Conservation (phyloP, 2,888 invertebrate species). For the Melanotus villosus region DNA sequence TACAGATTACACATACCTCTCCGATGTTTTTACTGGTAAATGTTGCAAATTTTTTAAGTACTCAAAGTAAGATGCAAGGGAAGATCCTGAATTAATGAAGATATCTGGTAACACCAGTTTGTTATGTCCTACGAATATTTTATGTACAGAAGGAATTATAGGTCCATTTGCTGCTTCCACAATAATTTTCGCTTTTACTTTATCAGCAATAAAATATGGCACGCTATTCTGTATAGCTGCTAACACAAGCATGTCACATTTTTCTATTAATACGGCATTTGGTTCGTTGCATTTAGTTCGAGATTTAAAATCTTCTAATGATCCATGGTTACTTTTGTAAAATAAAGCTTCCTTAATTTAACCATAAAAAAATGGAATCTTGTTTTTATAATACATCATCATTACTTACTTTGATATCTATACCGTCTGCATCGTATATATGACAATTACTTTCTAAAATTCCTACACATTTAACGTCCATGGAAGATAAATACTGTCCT, state of each 20-base stretch:
- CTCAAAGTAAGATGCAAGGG: conserved; percentile 62
- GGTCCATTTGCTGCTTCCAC: conserved; percentile 64
- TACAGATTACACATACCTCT: conserved; percentile 14
- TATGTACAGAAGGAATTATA: conserved; percentile 63
- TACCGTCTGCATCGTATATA: conserved; percentile 60
- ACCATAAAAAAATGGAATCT: not conserved
- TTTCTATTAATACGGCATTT: conserved; percentile 56
- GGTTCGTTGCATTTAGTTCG: conserved; percentile 51
- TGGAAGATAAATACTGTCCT: conserved; percentile 54
- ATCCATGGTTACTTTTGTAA: conserved; percentile 55
- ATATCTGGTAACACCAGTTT: conserved; percentile 65
- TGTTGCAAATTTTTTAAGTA: conserved; percentile 56
- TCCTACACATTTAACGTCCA: conserved; percentile 63
- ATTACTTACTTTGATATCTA: conserved; percentile 56
- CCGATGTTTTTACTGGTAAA: conserved; percentile 1
- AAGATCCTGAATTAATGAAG: conserved; percentile 60
- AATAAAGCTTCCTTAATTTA: conserved; percentile 54
- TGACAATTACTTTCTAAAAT: conserved; percentile 61
- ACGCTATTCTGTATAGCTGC: conserved; percentile 62
- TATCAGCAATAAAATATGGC: conserved; percentile 60
- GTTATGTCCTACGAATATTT: conserved; percentile 57
- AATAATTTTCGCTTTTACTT: conserved; percentile 63
- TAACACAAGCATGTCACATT: conserved; percentile 63
- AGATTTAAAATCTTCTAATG: conserved; percentile 55
- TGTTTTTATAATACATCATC: not conserved